Evolutionary conservation across 2,797 vertebrate species (phyloP).

Genomic region (Silurus lanzhouensis): DNA sequence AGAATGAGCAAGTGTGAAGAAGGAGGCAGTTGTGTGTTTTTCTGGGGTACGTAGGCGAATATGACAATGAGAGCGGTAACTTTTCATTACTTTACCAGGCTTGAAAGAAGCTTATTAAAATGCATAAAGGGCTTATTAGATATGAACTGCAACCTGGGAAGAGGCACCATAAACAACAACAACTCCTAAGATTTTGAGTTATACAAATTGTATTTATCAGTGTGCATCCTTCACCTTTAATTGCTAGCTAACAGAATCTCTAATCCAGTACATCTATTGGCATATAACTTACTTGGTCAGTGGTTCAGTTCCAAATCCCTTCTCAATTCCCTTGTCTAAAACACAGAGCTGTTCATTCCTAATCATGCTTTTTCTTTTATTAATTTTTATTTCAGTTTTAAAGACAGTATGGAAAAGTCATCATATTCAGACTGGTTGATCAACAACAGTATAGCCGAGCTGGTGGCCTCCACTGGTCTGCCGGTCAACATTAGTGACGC

Average conservation of each 20-base stretch:
- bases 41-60: slow-evolving; percentile 39
- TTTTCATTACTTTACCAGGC: slow-evolving; percentile 69
- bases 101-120: slow-evolving; percentile 62
- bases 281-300: background rate
- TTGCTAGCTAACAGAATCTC: background rate
- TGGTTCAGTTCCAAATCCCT: background rate
- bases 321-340: background rate
- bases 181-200: slow-evolving; percentile 2
- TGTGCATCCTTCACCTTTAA: background rate
- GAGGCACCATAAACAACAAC: slow-evolving; percentile 35
- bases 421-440: slow-evolving; percentile 97
- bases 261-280: background rate
- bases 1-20: slow-evolving; percentile 15
- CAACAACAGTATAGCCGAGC: slow-evolving; percentile 96
- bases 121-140: slow-evolving; percentile 66
- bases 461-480: slow-evolving; percentile 96
- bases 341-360: background rate
- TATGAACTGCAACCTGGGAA: slow-evolving; percentile 53
- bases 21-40: background rate
- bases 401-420: slow-evolving; percentile 93
- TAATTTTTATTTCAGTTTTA: slow-evolving; percentile 77
- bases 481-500: slow-evolving; percentile 97
- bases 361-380: slow-evolving; percentile 11
- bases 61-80: slow-evolving; percentile 68
- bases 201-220: slow-evolving; percentile 3